Evolutionary conservation across 2,797 vertebrate species (phyloP).

Genomic region (Spinibarbus caldwelli): DNA sequence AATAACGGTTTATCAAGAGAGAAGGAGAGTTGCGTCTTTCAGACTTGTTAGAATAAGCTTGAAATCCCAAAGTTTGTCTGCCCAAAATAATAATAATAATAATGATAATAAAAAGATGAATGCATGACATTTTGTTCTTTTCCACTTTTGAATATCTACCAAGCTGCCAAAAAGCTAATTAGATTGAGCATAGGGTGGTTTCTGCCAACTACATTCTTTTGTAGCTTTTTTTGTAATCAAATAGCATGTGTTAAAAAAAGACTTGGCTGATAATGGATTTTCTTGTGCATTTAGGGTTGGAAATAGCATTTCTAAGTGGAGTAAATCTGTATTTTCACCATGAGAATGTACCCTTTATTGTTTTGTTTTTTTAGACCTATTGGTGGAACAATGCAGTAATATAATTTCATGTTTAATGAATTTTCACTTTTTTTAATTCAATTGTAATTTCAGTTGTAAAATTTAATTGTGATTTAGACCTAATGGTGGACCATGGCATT

Average conservation of each 20-base stretch:
- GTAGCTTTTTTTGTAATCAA: conserved; percentile 19
- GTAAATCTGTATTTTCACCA: not conserved
- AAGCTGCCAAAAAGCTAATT: conserved; percentile 46
- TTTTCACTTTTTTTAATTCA: not conserved
- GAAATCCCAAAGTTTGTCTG: conserved; percentile 22
- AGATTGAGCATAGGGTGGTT: conserved; percentile 18
- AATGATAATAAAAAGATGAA: conserved; percentile 14
- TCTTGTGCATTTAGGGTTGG: not conserved
- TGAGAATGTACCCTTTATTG: not conserved
- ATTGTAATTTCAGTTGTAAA: not conserved
- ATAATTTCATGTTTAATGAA: not conserved
- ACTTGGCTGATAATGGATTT: conserved; percentile 24
- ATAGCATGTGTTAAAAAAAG: conserved; percentile 6
- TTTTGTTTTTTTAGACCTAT: conserved; percentile 37
- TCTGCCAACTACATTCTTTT: conserved; percentile 56
- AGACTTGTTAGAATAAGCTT: not conserved
- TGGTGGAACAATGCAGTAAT: not conserved
- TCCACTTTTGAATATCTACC: conserved; percentile 15
- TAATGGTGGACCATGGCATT: not conserved
- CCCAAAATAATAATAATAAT: not conserved
- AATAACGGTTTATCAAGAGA: conserved; percentile 25
- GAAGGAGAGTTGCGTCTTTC: not conserved
- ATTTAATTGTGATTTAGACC: not conserved
- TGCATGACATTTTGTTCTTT: not conserved
- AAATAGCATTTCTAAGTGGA: not conserved